Conservation (phyloP, 2,797 vertebrate species). For the Melanotaenia parkinsoni region DNA sequence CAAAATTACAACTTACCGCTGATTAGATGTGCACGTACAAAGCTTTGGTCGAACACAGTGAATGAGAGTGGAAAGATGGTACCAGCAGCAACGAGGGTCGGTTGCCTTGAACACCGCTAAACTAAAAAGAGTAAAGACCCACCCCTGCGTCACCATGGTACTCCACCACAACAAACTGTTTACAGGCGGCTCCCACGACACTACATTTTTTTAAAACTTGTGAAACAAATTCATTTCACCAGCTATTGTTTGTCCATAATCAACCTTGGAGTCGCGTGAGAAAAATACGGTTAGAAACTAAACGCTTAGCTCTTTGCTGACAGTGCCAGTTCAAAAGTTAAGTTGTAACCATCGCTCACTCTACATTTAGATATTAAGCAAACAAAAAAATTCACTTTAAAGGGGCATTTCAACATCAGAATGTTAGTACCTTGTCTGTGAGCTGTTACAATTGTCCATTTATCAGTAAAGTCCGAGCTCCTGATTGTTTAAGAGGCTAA, state of each 20-base stretch:
- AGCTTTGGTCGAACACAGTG: neutral
- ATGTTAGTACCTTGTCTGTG: neutral
- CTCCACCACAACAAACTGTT: slow-evolving; percentile 60
- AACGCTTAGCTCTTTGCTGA: slow-evolving; percentile 11
- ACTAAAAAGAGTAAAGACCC: slow-evolving; percentile 53
- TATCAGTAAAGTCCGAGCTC: neutral
- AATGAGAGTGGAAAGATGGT: neutral
- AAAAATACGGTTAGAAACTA: neutral
- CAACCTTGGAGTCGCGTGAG: neutral
- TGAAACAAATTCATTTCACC: neutral
- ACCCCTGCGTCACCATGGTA: slow-evolving; percentile 65
- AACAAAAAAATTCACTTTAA: neutral
- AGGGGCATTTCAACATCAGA: neutral
- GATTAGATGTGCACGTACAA: neutral
- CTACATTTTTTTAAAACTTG: too few species aligned
- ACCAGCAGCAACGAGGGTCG: neutral
- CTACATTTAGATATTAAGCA: neutral
- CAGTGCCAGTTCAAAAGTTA: slow-evolving; percentile 36
- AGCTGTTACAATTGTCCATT: neutral
- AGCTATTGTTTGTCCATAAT: fast-evolving
- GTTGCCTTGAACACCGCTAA: slow-evolving; percentile 79
- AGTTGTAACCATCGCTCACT: neutral
- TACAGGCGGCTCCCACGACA: neutral
- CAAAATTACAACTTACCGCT: slow-evolving; percentile 28
- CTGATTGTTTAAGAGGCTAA: slow-evolving; percentile 29